Base-by-base conservation (phyloP, 2,113 vertebrate genomes). In the Arvicanthis niloticus region DNA sequence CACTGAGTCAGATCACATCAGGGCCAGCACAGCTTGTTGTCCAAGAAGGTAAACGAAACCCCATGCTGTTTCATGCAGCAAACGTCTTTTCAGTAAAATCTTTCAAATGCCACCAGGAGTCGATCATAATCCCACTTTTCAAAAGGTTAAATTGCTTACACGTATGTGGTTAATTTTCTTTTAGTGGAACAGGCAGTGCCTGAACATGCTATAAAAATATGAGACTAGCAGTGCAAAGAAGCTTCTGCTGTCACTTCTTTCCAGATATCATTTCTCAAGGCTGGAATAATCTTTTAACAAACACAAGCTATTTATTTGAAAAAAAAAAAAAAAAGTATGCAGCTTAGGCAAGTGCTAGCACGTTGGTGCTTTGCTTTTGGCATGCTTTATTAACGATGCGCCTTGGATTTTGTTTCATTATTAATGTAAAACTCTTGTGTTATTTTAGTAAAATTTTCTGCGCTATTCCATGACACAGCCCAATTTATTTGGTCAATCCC, bases 201-300 rank as follows among this genome's bases (percentile, higher is more conserved):
- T 76, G 42, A 80, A 89, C 37, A 48, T 70, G 37, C 80, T 22
- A 60, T 26, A 76, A 93, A 93, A 93, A 70, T 82, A 76, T 16
- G 58, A 88, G 10, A 91, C 5, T 45, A 78, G 1, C 40, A 81
- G 31, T 85, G 12, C 85, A 97, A 90, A 68, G 19, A 40, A 77
- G 87, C 85, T 77, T 53, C 72, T 53, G 7, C n/a, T 90, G 90
- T n/a, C 48, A n/a, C 34, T 94, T 2, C 75, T 91, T 89, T 68
- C 42, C 56, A 93, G 51, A 60, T 5, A 96, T 16, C 58, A 89
- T 70, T 81, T 89, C 37, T 22, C 10, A 9, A 51, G 5, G 70
- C 65, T 91, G 80, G 89, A 91, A 93, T 29, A 93, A 95, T 42
- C 58, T 73, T 88, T 67, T 53, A 93, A 93, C 24, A 84, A 94